Evolutionary conservation across 2,888 invertebrate species (phyloP), one percentile per base, ranked within the genome.

Genomic region (Idaea biselata): DNA sequence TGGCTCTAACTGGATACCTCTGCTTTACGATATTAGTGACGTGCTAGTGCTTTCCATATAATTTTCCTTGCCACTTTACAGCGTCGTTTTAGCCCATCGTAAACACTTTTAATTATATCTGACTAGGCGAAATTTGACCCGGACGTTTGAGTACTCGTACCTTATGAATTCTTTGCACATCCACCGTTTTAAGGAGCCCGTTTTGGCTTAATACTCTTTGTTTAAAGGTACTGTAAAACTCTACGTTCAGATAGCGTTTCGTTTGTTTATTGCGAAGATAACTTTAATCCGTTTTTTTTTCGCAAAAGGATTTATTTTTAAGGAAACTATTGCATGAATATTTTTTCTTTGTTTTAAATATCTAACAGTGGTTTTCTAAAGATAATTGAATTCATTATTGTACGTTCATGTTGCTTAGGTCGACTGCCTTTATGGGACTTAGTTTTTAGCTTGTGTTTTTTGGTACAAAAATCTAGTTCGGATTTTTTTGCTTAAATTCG

Each of bases 41-140:
- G 82, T 82, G 80, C 80, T 74, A 67, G 72, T 69, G 74, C 78
- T 77, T 79, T 80, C 78, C 77, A 79, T 82, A 86, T 86, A 85
- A 84, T 83, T 85, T 83, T 81, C 80, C 80, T 76, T 74, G 76
- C 74, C 78, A 78, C 83, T 88, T 88, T 87, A 89, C 89, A 89
- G 84, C 87, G 80, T 83, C 87, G 87, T 87, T 85, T 82, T 84
- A 81, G 81, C 80, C 82, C 81, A 84, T 86, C 87, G 84, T 87
- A 87, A 87, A 86, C 80, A 83, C 81, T 85, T 87, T 88, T 88
- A 88, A 88, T 86, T 88, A 87, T 86, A 82, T 86, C 82, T 84
- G 84, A 83, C 81, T 80, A 79, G 76, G 82, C 82, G 78, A 84
- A 82, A 83, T 83, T 84, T 81, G 80, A 84, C 80, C 82, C 73